Evolutionary conservation across 2,113 vertebrate species (phyloP).

Genomic region (Grammomys dolichurus): DNA sequence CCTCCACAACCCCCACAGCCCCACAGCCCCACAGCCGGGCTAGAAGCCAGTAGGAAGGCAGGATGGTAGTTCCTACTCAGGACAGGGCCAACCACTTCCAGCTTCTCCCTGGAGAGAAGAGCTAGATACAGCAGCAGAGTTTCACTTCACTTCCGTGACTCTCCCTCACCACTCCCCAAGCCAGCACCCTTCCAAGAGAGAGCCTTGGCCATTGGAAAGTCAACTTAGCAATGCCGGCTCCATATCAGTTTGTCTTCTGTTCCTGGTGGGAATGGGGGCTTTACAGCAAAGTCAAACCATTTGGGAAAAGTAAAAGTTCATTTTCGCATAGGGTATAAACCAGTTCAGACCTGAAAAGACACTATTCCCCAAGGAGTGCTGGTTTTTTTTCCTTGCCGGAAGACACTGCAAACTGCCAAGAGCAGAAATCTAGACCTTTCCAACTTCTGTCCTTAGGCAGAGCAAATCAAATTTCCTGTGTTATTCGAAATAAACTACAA

Average conservation of each 20-base stretch:
- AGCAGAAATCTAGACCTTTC: neutral
- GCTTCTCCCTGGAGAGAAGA: too few species aligned
- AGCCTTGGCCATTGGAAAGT: neutral
- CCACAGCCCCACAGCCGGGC: neutral
- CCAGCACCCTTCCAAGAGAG: neutral
- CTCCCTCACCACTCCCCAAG: neutral
- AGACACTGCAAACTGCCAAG: neutral
- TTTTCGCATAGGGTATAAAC: neutral
- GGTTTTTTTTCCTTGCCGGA: neutral
- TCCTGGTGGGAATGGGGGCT: neutral
- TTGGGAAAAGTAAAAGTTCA: constrained; percentile 3
- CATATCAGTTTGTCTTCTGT: neutral
- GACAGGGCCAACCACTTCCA: neutral
- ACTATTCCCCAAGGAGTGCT: neutral
- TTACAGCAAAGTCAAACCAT: neutral
- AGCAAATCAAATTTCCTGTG: constrained; percentile 19
- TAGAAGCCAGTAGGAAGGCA: neutral
- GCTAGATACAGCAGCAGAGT: neutral
- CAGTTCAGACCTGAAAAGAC: neutral
- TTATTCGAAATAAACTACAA: constrained; percentile 25
- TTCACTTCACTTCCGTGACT: neutral
- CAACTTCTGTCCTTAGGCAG: constrained; percentile 31
- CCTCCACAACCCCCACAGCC: neutral
- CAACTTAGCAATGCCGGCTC: neutral
- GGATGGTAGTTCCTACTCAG: too few species aligned